phyloP scores from a whole-genome alignment of 2,888 invertebrate genomes.

The Lasioglossum marginatum region DNA sequence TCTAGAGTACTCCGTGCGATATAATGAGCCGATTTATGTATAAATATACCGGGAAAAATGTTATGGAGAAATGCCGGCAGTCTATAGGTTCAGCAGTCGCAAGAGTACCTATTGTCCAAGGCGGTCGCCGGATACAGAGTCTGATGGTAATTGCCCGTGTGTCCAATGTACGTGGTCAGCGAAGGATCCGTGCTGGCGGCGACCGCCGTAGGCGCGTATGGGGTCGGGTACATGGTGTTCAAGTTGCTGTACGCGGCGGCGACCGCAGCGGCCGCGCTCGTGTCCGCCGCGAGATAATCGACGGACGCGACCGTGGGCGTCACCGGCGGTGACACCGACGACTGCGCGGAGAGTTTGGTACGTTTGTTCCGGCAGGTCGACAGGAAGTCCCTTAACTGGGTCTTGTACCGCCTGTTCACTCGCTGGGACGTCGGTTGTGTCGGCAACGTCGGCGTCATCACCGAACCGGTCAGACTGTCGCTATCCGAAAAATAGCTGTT shows the following conservation, averaged over 20 bases:
- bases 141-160: conserved; percentile 89
- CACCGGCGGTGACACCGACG: conserved; percentile 86
- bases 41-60: too few species aligned
- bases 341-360: conserved; percentile 84
- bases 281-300: conserved; percentile 89
- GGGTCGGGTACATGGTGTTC: conserved; percentile 92
- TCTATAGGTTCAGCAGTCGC: too few species aligned
- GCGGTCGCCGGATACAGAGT: conserved; percentile 86
- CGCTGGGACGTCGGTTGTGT: conserved; percentile 90
- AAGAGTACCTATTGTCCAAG: conserved; percentile 85
- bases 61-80: too few species aligned
- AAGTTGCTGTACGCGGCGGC: conserved; percentile 93
- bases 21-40: too few species aligned
- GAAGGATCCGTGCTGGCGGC: conserved; percentile 89
- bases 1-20: too few species aligned
- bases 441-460: conserved; percentile 85
- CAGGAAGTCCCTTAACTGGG: conserved; percentile 95
- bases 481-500: conserved; percentile 96
- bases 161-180: conserved; percentile 88
- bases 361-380: conserved; percentile 96
- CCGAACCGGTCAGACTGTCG: conserved; percentile 89
- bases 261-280: conserved; percentile 87
- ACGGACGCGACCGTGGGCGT: conserved; percentile 87
- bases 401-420: conserved; percentile 94
- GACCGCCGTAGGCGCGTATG: conserved; percentile 91